Percentiles rank a stretch among this genome's conserved stretches.
phyloP scores from a whole-genome alignment of 2,888 invertebrate species.

The Congeria kusceri region DNA sequence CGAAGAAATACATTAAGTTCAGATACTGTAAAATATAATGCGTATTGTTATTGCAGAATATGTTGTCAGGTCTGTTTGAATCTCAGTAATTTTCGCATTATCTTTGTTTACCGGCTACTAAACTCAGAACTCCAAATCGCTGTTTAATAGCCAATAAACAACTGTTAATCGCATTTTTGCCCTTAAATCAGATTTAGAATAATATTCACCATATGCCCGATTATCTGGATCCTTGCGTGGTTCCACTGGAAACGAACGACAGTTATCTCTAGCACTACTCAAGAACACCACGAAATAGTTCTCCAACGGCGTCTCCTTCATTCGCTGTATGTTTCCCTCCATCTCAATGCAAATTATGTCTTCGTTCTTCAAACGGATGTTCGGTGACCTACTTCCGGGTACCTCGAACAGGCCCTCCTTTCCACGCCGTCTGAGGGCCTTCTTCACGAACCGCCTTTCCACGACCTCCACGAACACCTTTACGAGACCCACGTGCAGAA shows the following conservation, averaged over 20 bases:
- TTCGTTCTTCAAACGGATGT: conserved; percentile 60
- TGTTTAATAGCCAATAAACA: too few species aligned
- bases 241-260: conserved; percentile 67
- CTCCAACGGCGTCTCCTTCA: conserved; percentile 62
- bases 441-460: conserved; percentile 65
- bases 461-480: conserved; percentile 67
- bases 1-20: too few species aligned
- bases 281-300: conserved; percentile 68
- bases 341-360: conserved; percentile 67
- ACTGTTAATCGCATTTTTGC: too few species aligned
- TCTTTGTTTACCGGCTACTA: too few species aligned
- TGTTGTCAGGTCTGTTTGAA: too few species aligned
- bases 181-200: too few species aligned
- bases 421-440: conserved; percentile 58
- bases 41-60: too few species aligned
- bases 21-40: too few species aligned
- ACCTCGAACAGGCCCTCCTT: conserved; percentile 70
- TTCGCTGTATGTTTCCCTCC: conserved; percentile 67
- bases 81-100: too few species aligned
- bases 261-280: conserved; percentile 67
- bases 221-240: conserved; percentile 64
- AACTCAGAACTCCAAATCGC: too few species aligned
- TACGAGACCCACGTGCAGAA: conserved; percentile 63
- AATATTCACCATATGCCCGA: conserved; percentile 64
- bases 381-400: conserved; percentile 65